These are phyloP conservation scores for Ophion slaviceki DNA, from an alignment of 2,888 invertebrate genomes.

Conservation along the genomic window DNA sequence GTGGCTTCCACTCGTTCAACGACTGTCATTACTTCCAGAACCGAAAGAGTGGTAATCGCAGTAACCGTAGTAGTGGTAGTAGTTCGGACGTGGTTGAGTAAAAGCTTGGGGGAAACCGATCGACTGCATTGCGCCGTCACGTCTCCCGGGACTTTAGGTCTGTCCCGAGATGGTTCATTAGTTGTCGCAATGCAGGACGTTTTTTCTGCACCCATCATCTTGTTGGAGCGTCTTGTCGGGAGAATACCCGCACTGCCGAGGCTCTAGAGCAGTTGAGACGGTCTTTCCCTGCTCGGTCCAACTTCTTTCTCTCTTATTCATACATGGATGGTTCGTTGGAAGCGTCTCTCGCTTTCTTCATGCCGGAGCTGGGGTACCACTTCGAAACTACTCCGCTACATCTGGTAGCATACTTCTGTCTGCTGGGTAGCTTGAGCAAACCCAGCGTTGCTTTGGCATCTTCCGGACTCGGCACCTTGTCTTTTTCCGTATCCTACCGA, in stretches of 20 bases:
- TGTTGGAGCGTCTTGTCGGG: conserved; percentile 44
- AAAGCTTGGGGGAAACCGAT: conserved; percentile 69
- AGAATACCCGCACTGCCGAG: conserved; percentile 31
- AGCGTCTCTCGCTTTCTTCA: conserved; percentile 27
- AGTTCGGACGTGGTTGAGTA: conserved; percentile 45
- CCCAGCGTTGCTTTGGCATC: conserved; percentile 62
- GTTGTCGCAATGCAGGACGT: conserved; percentile 83
- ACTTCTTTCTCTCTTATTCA: conserved; percentile 40
- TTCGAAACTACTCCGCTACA: conserved; percentile 31
- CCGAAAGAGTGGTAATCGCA: neutral
- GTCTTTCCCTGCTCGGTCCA: conserved; percentile 45
- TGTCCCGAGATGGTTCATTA: conserved; percentile 83
- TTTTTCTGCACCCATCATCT: conserved; percentile 65
- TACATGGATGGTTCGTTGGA: conserved; percentile 59
- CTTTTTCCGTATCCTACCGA: conserved; percentile 60
- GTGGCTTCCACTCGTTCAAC: conserved; percentile 38
- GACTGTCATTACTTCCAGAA: neutral
- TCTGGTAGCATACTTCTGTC: conserved; percentile 34
- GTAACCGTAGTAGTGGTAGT: conserved; percentile 29
- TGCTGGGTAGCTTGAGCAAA: conserved; percentile 41
- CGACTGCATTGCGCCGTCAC: conserved; percentile 83
- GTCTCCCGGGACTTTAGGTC: conserved; percentile 81
- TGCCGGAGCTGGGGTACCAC: conserved; percentile 42
- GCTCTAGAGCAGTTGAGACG: conserved; percentile 49
- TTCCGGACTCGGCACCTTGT: conserved; percentile 49